Percentiles rank a stretch among this genome's conserved stretches.
Evolutionary conservation across 2,797 vertebrate species (phyloP).

Genomic region (Delichon dasypus): DNA sequence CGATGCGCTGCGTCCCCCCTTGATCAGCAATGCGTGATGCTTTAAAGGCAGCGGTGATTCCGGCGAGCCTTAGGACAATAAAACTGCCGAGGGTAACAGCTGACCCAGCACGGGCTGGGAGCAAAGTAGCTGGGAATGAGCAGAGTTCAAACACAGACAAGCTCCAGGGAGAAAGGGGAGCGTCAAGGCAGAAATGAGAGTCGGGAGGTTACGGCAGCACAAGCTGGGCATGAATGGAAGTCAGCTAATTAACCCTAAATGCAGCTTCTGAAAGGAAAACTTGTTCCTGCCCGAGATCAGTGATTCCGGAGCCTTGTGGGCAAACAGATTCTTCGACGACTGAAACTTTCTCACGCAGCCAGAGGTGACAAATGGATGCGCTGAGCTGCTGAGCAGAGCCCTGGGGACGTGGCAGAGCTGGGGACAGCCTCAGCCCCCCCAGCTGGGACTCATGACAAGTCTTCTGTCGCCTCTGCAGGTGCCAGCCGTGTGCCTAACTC

Average conservation of each 20-base stretch:
- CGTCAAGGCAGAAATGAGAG: background rate
- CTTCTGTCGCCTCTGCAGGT: background rate
- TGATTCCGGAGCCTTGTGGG: background rate
- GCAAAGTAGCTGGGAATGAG: background rate
- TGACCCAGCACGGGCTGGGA: background rate
- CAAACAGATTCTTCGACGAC: background rate
- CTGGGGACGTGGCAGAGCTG: background rate
- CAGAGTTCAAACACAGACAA: background rate
- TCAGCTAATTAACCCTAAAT: constrained; percentile 32
- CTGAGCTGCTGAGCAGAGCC: background rate
- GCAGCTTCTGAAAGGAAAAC: constrained; percentile 1
- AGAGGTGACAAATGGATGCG: background rate
- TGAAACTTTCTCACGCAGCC: constrained; percentile 33
- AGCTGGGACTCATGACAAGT: fast-evolving
- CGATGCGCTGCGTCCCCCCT: background rate
- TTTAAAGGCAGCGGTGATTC: background rate
- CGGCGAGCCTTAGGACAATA: background rate
- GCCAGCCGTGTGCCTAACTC: background rate
- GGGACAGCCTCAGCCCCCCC: background rate
- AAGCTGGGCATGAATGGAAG: constrained; percentile 23
- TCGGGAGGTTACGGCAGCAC: background rate
- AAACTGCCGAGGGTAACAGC: background rate
- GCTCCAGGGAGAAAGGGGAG: background rate
- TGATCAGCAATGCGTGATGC: background rate
- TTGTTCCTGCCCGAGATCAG: background rate